Evolutionary conservation across 2,888 invertebrate species (phyloP).

Genomic region (Eupithecia vulgata): DNA sequence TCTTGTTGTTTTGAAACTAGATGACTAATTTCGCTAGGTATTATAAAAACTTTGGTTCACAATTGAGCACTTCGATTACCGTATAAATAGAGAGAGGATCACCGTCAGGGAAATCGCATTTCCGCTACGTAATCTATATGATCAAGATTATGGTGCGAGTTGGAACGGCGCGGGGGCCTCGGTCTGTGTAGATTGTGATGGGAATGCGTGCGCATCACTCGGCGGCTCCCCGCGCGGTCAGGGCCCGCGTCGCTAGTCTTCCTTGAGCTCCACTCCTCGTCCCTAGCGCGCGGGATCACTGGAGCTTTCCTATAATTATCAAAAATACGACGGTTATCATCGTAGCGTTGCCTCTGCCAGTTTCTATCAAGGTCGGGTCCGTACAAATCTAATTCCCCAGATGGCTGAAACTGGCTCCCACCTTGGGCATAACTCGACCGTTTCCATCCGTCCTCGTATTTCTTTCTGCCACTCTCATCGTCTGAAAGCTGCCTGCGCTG

Average conservation of each 20-base stretch:
- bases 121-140: slow-evolving; percentile 86
- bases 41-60: slow-evolving; percentile 78
- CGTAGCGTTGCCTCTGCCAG: slow-evolving; percentile 80
- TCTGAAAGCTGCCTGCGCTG: slow-evolving; percentile 86
- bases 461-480: slow-evolving; percentile 82
- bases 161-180: slow-evolving; percentile 82
- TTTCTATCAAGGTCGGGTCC: slow-evolving; percentile 85
- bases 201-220: slow-evolving; percentile 84
- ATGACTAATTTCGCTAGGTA: slow-evolving; percentile 50
- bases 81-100: slow-evolving; percentile 58
- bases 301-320: slow-evolving; percentile 72
- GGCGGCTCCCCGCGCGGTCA: slow-evolving; percentile 76
- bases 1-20: slow-evolving; percentile 47
- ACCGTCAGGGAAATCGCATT: slow-evolving; percentile 86
- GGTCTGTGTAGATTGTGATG: slow-evolving; percentile 86
- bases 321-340: slow-evolving; percentile 69
- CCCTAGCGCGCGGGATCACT: slow-evolving; percentile 56
- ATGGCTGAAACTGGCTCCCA: slow-evolving; percentile 84
- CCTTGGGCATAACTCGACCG: slow-evolving; percentile 85
- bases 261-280: slow-evolving; percentile 66
- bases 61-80: slow-evolving; percentile 76
- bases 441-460: slow-evolving; percentile 89
- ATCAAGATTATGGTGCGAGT: slow-evolving; percentile 86
- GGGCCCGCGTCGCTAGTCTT: slow-evolving; percentile 75
- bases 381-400: slow-evolving; percentile 87